These are phyloP conservation scores for Bryconaethiops microstoma DNA, from an alignment of 2,797 vertebrate species.

Conservation along the genomic window DNA sequence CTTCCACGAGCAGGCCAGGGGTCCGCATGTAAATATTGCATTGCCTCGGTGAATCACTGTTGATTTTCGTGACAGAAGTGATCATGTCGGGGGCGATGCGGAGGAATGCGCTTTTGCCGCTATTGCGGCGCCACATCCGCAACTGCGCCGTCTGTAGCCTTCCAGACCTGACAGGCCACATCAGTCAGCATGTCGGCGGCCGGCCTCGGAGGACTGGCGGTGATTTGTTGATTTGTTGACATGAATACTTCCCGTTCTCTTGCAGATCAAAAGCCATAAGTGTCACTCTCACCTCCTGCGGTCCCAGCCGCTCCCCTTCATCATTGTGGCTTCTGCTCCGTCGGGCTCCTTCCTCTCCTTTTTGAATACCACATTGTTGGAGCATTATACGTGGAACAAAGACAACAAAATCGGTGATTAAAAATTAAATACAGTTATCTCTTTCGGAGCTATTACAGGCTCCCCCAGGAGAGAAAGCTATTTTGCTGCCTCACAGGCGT, in stretches of 20 bases:
- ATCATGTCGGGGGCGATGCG: conserved; percentile 36
- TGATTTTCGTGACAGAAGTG: conserved; percentile 51
- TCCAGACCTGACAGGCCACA: conserved; percentile 58
- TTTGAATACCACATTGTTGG: conserved; percentile 76
- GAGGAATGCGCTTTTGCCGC: conserved; percentile 33
- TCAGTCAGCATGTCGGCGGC: conserved; percentile 53
- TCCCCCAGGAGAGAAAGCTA: conserved; percentile 80
- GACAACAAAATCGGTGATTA: conserved; percentile 83
- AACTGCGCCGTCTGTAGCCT: conserved; percentile 44
- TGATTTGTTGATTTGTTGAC: conserved; percentile 60
- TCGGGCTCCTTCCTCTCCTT: conserved; percentile 65
- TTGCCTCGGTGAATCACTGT: conserved; percentile 49
- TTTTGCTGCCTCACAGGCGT: conserved; percentile 78
- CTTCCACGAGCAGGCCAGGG: conserved; percentile 28
- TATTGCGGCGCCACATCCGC: background rate
- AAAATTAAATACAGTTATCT: conserved; percentile 85
- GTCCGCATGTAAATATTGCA: conserved; percentile 52
- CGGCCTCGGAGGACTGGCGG: conserved; percentile 39
- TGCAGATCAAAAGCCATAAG: conserved; percentile 54
- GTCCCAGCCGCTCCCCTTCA: conserved; percentile 26
- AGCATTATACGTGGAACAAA: conserved; percentile 80
- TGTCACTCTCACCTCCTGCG: conserved; percentile 60
- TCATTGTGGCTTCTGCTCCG: conserved; percentile 59
- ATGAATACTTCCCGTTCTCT: conserved; percentile 48
- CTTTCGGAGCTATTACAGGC: conserved; percentile 76